Evolutionary conservation across 2,797 vertebrate species (phyloP).

Genomic region (Buphagus erythrorhynchus): DNA sequence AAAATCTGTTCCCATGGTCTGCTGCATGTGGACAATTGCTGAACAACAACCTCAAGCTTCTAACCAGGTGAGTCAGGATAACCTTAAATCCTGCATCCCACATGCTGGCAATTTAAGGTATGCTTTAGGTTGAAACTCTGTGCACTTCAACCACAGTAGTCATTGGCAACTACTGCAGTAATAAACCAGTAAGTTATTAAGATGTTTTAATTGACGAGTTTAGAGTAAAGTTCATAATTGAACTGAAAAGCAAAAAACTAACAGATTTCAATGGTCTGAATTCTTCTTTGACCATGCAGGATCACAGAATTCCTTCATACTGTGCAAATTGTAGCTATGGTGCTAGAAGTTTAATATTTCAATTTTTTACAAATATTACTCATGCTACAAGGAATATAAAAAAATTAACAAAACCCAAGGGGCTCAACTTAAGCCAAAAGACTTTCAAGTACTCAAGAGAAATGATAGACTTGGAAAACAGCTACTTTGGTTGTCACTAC

Average conservation of each 20-base stretch:
- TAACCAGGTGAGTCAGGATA: background rate
- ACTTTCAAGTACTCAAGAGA: background rate
- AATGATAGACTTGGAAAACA: background rate
- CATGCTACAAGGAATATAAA: background rate
- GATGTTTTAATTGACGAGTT: background rate
- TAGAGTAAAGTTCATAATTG: background rate
- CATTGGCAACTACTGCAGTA: background rate
- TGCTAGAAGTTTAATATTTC: background rate
- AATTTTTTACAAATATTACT: background rate
- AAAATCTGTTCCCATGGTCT: background rate
- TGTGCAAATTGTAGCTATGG: background rate
- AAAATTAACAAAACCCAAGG: background rate
- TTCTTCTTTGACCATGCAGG: background rate
- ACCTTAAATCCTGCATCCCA: background rate
- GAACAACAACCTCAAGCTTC: background rate
- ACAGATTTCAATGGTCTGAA: background rate
- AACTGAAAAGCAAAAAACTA: background rate
- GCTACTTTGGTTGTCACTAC: background rate
- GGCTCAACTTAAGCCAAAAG: background rate
- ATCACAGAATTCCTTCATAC: background rate
- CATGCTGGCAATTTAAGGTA: background rate
- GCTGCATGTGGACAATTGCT: rapidly evolving
- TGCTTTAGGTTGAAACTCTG: background rate
- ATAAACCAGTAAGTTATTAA: background rate
- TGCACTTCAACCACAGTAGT: background rate